Evolutionary conservation across 2,797 vertebrate genomes (phyloP), one percentile per base, ranked within the genome.

Genomic region (Myotis findleyi): DNA sequence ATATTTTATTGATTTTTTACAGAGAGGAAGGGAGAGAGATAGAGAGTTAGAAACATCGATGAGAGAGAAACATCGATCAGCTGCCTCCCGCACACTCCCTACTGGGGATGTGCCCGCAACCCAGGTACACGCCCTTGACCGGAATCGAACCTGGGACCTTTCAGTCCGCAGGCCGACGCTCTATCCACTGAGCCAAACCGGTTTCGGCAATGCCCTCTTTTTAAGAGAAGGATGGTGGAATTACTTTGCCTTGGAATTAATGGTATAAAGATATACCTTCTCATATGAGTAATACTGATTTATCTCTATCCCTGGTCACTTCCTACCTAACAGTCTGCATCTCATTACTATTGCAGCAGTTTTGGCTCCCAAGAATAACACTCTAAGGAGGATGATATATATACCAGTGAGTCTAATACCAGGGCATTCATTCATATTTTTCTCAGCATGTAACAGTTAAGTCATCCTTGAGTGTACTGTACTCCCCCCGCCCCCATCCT

Each of bases 391-490:
- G 97, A 97, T 97, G 96, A 96, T 97, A 97, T 89, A 93, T 92
- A 93, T 53, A 89, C 94, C 88, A 87, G 95, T 95, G 41, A 93
- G 84, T 96, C 95, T 97, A 96, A 97, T 97, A 77, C 75, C 75
- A 76, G 84, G 71, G 71, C 91, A 97, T 97, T 96, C 95, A 89
- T 97, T 97, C 96, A 84, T 97, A 98, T 98, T 98, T 98, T 98
- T 98, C 98, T 98, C 96, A 98, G 97, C 97, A 85, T 98, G 89
- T 97, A 98, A 96, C 96, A 97, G 96, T 93, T 81, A 97, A 97
- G 93, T 97, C 98, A 98, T 98, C 98, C 97, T 98, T 98, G 97
- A 98, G 98, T 98, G 98, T 98, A 98, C 98, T 98, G 98, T 98
- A 44, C 41, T 10, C 41, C 41, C 41, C 9, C 41, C 41, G 41